These are phyloP conservation scores for Nyctibius bracteatus DNA, from an alignment of 2,113 vertebrate species.

Conservation along the genomic window DNA sequence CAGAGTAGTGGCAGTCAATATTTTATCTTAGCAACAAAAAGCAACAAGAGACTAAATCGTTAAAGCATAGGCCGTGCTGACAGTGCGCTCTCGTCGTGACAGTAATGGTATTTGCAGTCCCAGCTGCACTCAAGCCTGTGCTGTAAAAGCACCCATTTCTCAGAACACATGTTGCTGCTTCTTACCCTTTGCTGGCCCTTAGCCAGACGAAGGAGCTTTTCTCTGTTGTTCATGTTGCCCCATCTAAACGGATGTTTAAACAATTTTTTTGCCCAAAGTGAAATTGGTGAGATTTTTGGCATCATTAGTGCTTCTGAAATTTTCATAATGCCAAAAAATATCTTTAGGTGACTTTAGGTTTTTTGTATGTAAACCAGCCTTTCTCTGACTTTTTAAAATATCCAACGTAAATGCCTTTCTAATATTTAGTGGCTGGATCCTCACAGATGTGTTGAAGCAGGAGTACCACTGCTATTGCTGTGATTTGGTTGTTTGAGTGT, in stretches of 20 bases:
- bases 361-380: neutral
- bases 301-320: neutral
- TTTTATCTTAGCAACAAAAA: conserved; percentile 16
- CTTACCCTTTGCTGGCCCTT: neutral
- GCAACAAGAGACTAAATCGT: neutral
- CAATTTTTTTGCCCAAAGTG: neutral
- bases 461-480: neutral
- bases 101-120: neutral
- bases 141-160: neutral
- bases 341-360: neutral
- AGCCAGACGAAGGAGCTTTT: neutral
- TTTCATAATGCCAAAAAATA: neutral
- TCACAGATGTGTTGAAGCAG: neutral
- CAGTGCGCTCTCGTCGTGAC: neutral
- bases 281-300: neutral
- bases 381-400: neutral
- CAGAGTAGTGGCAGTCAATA: neutral
- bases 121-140: neutral
- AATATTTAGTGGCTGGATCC: neutral
- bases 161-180: neutral
- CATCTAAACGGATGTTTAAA: neutral
- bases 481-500: neutral
- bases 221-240: neutral
- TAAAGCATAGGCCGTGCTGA: neutral
- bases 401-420: neutral